Evolutionary conservation across 2,888 invertebrate species (phyloP).

Genomic region (Mimumesa dahlbomi): DNA sequence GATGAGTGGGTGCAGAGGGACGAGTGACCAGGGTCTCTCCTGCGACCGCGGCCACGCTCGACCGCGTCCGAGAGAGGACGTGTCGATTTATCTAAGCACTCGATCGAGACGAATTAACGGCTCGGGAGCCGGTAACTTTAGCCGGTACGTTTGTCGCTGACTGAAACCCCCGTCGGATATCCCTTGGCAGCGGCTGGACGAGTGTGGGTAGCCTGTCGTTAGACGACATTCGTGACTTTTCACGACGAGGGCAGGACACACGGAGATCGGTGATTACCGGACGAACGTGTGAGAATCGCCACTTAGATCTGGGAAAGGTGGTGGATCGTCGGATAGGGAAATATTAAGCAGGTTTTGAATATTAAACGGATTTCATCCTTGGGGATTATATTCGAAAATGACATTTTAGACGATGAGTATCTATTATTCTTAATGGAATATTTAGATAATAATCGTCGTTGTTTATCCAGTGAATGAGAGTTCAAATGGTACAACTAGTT

Average conservation of each 20-base stretch:
- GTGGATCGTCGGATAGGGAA: neutral
- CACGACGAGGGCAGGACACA: slow-evolving; percentile 28
- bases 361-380: no score
- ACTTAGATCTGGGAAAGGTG: slow-evolving; percentile 27
- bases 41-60: slow-evolving; percentile 52
- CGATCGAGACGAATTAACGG: slow-evolving; percentile 71
- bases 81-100: slow-evolving; percentile 70
- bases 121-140: slow-evolving; percentile 62
- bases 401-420: no score
- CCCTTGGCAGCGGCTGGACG: slow-evolving; percentile 21
- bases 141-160: slow-evolving; percentile 53
- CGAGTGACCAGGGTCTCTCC: slow-evolving; percentile 15
- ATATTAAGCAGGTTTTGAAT: no score
- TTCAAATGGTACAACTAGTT: no score
- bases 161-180: slow-evolving; percentile 41
- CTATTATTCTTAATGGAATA: no score
- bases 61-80: slow-evolving; percentile 54
- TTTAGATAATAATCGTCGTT: no score
- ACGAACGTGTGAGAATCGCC: slow-evolving; percentile 53
- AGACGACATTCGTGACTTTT: slow-evolving; percentile 29
- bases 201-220: slow-evolving; percentile 33
- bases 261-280: slow-evolving; percentile 49
- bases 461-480: no score
- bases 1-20: slow-evolving; percentile 25
- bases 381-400: no score